Evolutionary conservation across 2,113 vertebrate genomes (phyloP), one percentile per base, ranked within the genome.

Genomic region (Scomber colias): DNA sequence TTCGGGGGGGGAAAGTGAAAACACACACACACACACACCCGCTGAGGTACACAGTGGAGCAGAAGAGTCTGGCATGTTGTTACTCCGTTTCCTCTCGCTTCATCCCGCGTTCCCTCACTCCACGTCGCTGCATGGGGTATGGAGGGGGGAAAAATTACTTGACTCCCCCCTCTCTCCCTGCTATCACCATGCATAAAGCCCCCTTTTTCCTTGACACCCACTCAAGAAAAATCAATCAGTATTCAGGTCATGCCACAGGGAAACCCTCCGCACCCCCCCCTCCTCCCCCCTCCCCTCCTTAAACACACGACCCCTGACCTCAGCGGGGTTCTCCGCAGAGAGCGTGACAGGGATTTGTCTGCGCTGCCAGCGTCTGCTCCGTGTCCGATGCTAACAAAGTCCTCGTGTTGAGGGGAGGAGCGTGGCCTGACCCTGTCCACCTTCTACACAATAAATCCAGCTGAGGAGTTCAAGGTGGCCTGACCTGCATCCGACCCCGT

Each of bases 171-270:
- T 4, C 31, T 35, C 83, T 50, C 30, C 17, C 67, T 54, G 10
- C 57, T 3, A 46, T 62, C 65, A 61, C 49, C 45, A 48, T 15
- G 27, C 60, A 75, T 21, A 27, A 35, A 5, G 14, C 14, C 16
- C 24, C 19, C 51, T 45, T 9, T 9, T 64, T 56, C 77, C 80
- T 8, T 19, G 68, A 78, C 80, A 59, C 61, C 31, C 60, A 71
- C 74, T 81, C 35, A 65, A 63, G 67, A 83, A 85, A 56, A 94
- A 92, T 93, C 92, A 92, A 92, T 94, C 92, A 89, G 87, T 55
- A 92, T 92, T 89, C 83, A 83, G 83, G 82, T 87, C 90, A 71
- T 48, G 71, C 72, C 77, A 79, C 65, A 7, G 48, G 57, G 78
- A 59, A 40, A 40, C 35, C 35, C 35, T 9, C 2, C 8, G 21